phyloP scores from a whole-genome alignment of 2,113 vertebrate genomes.

The Rhagologus leucostigma region DNA sequence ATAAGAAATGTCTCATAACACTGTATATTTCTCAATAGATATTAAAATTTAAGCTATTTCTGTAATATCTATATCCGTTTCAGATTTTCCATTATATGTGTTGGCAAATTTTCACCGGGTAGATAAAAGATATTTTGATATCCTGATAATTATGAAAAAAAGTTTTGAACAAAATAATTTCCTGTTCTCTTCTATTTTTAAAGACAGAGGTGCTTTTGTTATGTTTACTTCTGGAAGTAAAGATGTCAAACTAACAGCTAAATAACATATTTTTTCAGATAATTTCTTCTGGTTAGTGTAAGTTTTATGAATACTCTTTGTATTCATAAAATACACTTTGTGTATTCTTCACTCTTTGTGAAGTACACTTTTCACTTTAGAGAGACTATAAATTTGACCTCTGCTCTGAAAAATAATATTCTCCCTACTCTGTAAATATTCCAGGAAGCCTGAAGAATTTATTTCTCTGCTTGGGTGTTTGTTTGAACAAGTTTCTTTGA shows the following conservation, averaged over 20 bases:
- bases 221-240: not conserved
- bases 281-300: not conserved
- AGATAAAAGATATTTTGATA: not conserved
- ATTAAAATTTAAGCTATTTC: not conserved
- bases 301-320: not conserved
- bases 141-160: not conserved
- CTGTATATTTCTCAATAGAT: not conserved
- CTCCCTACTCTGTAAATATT: not conserved
- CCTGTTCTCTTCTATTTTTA: not conserved
- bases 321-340: too few species aligned
- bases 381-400: not conserved
- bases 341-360: too few species aligned
- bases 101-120: not conserved
- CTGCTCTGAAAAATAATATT: not conserved
- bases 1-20: not conserved
- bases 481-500: not conserved
- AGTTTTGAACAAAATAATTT: not conserved
- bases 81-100: not conserved
- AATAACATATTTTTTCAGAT: not conserved
- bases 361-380: not conserved
- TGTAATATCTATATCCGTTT: not conserved
- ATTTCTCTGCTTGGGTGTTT: not conserved
- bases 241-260: not conserved
- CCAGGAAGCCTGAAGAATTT: not conserved
- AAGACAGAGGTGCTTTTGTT: fast-evolving